A percentile compares a stretch with the other conserved stretches of the same genome.
Conservation (phyloP, 2,888 invertebrate species). For the Hydropsyche betteni region DNA sequence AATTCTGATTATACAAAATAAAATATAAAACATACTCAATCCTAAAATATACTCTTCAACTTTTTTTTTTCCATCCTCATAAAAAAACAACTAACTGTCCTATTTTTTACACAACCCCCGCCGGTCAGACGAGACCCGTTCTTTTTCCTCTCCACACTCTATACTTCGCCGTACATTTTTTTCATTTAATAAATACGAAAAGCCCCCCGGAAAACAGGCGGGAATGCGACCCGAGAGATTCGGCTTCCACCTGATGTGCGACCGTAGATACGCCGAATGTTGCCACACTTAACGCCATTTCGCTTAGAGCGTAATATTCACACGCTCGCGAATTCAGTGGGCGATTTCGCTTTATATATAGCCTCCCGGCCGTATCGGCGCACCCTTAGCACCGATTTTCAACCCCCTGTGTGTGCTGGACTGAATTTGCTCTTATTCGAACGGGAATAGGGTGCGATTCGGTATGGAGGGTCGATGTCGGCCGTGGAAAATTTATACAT, state of each 20-base stretch:
- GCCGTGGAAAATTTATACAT: constrained; percentile 19
- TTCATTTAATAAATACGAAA: constrained; percentile 9
- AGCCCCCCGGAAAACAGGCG: background rate
- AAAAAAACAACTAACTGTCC: too few species aligned
- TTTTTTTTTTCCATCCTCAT: too few species aligned
- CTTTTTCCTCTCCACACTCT: background rate
- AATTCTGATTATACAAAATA: too few species aligned
- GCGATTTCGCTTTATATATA: constrained; percentile 36
- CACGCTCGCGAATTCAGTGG: constrained; percentile 34
- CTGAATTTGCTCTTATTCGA: too few species aligned
- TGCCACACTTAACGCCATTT: constrained; percentile 38
- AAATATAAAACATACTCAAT: too few species aligned
- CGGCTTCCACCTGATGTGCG: constrained; percentile 21
- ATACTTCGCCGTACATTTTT: background rate
- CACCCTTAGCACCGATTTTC: background rate
- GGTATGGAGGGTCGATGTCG: background rate
- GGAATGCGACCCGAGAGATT: constrained; percentile 29
- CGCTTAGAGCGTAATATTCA: constrained; percentile 38
- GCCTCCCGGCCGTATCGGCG: constrained; percentile 1
- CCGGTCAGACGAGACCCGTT: background rate
- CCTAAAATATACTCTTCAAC: too few species aligned
- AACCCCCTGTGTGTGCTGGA: too few species aligned
- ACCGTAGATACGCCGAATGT: constrained; percentile 32
- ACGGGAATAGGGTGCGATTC: too few species aligned
- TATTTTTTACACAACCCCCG: background rate